These are phyloP conservation scores for Hesperophylax magnus DNA, from an alignment of 1,140 invertebrate genomes.

Conservation along the genomic window DNA sequence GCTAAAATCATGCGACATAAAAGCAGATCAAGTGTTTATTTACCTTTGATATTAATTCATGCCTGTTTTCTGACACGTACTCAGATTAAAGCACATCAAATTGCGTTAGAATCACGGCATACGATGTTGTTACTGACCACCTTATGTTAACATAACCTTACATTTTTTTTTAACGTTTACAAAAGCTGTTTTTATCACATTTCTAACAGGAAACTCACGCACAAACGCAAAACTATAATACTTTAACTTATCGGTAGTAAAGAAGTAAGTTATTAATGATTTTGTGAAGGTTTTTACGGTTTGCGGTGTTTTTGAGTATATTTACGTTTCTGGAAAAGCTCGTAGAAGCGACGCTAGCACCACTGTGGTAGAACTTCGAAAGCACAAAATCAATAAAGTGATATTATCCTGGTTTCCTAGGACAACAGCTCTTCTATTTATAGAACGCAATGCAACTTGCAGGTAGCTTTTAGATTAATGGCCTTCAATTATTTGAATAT, in stretches of 20 bases:
- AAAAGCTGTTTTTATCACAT: neutral
- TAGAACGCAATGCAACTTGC: too few relatives aligned
- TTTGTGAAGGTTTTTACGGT: neutral
- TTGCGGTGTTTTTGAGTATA: neutral
- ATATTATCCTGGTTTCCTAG: neutral
- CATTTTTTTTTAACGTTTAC: neutral
- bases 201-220: neutral
- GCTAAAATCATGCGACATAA: too few relatives aligned
- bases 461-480: too few relatives aligned
- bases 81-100: too few relatives aligned
- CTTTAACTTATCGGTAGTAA: too few relatives aligned
- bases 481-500: too few relatives aligned
- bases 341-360: constrained; percentile 9
- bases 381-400: neutral
- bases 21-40: too few relatives aligned
- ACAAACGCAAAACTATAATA: too few relatives aligned
- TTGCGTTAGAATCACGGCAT: neutral
- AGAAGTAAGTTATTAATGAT: too few relatives aligned
- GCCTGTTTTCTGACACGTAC: too few relatives aligned
- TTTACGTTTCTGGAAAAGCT: constrained; percentile 1
- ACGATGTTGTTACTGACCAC: neutral
- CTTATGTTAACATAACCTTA: constrained; percentile 4
- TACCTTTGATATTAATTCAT: too few relatives aligned
- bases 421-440: neutral
- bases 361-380: neutral